A percentile compares a stretch with the other conserved stretches of the same genome.
phyloP scores from a whole-genome alignment of 2,888 invertebrate genomes.

The Nomada flava region DNA sequence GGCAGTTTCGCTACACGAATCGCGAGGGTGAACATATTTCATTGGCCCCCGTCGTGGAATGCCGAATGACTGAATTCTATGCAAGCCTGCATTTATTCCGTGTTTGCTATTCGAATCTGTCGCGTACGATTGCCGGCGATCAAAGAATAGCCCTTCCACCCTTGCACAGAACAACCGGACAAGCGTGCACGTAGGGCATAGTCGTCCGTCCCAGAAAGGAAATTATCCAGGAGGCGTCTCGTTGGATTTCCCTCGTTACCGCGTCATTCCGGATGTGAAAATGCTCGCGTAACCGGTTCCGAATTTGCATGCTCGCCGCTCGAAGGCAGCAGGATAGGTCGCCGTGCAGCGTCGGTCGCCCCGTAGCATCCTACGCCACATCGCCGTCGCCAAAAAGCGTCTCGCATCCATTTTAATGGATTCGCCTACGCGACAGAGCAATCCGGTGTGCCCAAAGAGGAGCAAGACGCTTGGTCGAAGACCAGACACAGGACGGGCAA shows the following conservation, averaged over 20 bases:
- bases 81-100: no score
- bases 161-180: conserved; percentile 40
- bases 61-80: no score
- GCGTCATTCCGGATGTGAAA: conserved; percentile 71
- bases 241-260: conserved; percentile 73
- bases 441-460: conserved; percentile 15
- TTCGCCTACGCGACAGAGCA: conserved; percentile 31
- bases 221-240: conserved; percentile 73
- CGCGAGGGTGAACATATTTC: no score
- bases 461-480: conserved; percentile 1
- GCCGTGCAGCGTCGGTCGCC: conserved; percentile 23
- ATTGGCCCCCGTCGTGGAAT: background rate
- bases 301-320: conserved; percentile 71
- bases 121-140: background rate
- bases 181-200: conserved; percentile 34
- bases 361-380: conserved; percentile 44
- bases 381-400: conserved; percentile 69
- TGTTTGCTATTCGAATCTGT: background rate
- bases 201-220: conserved; percentile 65
- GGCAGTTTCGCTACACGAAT: no score
- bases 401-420: conserved; percentile 73
- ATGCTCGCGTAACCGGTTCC: conserved; percentile 71
- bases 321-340: conserved; percentile 56
- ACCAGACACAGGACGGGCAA: background rate
- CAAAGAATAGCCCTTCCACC: background rate